Base-by-base conservation (phyloP, 2,888 invertebrate species). In the Branchipolynoe longqiensis region DNA sequence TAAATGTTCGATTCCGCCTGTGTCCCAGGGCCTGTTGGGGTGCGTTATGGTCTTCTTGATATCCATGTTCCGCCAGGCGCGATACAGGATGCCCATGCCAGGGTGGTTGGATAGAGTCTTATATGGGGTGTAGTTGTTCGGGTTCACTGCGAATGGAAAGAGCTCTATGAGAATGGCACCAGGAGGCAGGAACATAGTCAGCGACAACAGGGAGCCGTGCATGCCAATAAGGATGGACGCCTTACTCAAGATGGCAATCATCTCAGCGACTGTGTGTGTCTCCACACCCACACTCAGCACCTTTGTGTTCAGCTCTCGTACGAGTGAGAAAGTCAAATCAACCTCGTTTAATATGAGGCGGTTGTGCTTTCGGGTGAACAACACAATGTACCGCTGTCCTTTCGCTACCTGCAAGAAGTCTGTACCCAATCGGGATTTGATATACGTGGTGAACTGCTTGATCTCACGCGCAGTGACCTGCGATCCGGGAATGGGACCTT, bases 81-180 rank as follows among this genome's bases (percentile, higher is more conserved):
- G 89, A 88, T 95, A 95, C 1, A 90, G 85, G 40, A 94, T 87
- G 12, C 90, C 89, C 89, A 93, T 91, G 14, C 90, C 92, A 1
- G 90, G 88, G 4, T 94, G 83, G n/a, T 89, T 82, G 73, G 91
- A 91, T 28, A 95, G 88, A 3, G 94, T 94, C 89, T 92, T 93
- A 86, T 94, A 93, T 22, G 94, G 94, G 4, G 94, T 94, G 82
- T 94, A 94, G 86, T 93, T 88, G 1, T 90, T 88, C 25, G 94
- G 93, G 85, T 92, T 91, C 36, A 95, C 92, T 0, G 93, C 95
- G 90, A 93, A 95, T 0, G 95, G 95, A 90, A 94, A 95, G n/a
- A 95, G 86, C 90, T 95, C 95, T 22, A 95, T 88, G 1, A 95
- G 87, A 69, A 92, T 86, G 41, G 94, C 90, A 33, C 92, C 91